Evolutionary conservation across 2,888 invertebrate species (phyloP).

Genomic region (Phrixothrix hirtus): DNA sequence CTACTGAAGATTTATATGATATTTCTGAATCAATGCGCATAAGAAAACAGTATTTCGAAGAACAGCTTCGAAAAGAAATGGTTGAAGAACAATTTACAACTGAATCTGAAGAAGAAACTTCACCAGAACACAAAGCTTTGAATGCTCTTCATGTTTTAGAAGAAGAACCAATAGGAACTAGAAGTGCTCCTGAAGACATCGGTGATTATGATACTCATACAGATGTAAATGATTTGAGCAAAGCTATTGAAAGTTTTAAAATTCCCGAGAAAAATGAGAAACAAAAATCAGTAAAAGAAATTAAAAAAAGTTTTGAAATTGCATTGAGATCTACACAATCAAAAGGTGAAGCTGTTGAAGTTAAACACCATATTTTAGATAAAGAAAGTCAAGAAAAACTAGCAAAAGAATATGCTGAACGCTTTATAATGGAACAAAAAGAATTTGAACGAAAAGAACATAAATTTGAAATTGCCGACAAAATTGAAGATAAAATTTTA

Average conservation of each 20-base stretch:
- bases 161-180: constrained; percentile 37
- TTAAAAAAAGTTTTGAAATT: constrained; percentile 42
- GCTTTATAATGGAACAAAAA: constrained; percentile 22
- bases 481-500: too few species aligned
- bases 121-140: constrained; percentile 58
- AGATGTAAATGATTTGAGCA: constrained; percentile 37
- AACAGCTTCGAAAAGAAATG: constrained; percentile 64
- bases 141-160: constrained; percentile 36
- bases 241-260: constrained; percentile 35
- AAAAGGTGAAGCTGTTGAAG: too few species aligned
- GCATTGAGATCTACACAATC: too few species aligned
- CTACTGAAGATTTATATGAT: constrained; percentile 58
- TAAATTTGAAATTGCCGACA: constrained; percentile 9
- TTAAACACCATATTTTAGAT: too few species aligned
- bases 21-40: constrained; percentile 60
- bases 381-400: too few species aligned
- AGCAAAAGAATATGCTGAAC: constrained; percentile 24
- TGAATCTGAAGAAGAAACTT: constrained; percentile 57
- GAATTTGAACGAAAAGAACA: constrained; percentile 15
- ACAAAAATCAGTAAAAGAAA: constrained; percentile 42
- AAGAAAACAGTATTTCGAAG: constrained; percentile 64
- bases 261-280: constrained; percentile 5
- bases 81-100: constrained; percentile 59
- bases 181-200: constrained; percentile 34
- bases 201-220: too few species aligned